Evolutionary conservation across 37 sponge, comb jelly and placozoan genomes (phyloP), one percentile per base, ranked within the genome.

Genomic region (Spongilla lacustris): DNA sequence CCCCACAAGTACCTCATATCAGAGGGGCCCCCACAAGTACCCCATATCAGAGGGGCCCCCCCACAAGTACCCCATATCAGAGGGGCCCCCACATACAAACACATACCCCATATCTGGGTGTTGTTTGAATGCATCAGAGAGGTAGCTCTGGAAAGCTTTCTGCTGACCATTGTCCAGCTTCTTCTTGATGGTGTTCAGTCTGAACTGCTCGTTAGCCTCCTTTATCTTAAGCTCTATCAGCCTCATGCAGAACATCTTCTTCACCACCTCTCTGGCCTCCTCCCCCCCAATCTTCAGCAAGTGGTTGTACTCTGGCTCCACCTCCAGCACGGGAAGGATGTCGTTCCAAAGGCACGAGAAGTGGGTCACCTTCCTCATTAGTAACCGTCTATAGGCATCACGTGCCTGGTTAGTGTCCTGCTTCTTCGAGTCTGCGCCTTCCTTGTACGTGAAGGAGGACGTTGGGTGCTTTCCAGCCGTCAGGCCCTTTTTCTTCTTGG

Each of bases 101-200:
- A 84, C 94, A 86, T 69, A 94, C 95, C 81, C 81, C 41, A 91
- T 74, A 67, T 91, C 91, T 9, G 95, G 95, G 36, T 91, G 95
- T 0, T 34, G 49, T 5, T 68, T 86, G 67, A 94, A 75, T 2
- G 95, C 95, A 21, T 82, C 83, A 23, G 83, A 78, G 50, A 94
- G 77, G 26, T 78, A 68, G 25, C 50, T 26, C 80, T 94, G 91
- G 72, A 83, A 80, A n/a, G 72, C 34, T 31, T 75, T 38, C 33
- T 84, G 77, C 31, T 35, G 25, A 22, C 79, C 89, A 38, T 89
- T 88, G 38, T 80, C 32, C 25, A 75, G 26, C 23, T 81, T 84
- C 66, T 76, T 76, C 22, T 68, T 46, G 1, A 71, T 69, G 0
- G 68, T 24, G 29, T 66, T 67, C 35, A 68, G 36, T 21, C 82